Evolutionary conservation across 2,797 vertebrate species (phyloP).

Genomic region (Arrhamphus sclerolepis): DNA sequence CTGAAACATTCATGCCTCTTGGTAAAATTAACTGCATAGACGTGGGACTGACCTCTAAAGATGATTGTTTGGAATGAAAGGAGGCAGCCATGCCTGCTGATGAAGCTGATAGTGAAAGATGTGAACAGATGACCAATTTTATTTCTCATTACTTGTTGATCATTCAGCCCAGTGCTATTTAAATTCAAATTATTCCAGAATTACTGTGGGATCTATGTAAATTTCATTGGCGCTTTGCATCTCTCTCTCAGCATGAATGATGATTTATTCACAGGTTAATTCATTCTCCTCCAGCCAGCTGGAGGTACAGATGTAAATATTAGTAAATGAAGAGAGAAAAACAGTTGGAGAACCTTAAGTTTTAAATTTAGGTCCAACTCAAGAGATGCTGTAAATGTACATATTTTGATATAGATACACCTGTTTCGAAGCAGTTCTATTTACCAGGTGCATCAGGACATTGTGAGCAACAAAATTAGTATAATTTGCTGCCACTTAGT

Average conservation of each 20-base stretch:
- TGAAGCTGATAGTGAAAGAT: slow-evolving; percentile 58
- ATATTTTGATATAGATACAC: neutral
- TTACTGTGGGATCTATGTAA: slow-evolving; percentile 68
- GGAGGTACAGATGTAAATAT: slow-evolving; percentile 77
- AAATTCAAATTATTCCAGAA: slow-evolving; percentile 69
- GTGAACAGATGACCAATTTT: slow-evolving; percentile 76
- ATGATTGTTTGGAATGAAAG: slow-evolving; percentile 65
- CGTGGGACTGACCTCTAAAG: slow-evolving; percentile 55
- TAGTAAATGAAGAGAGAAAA: slow-evolving; percentile 53
- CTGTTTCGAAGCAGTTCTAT: neutral
- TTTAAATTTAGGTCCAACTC: slow-evolving; percentile 44
- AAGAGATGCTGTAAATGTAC: slow-evolving; percentile 5
- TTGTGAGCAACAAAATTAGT: neutral
- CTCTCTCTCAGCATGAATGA: slow-evolving; percentile 42
- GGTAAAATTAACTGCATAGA: slow-evolving; percentile 47
- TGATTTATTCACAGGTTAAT: slow-evolving; percentile 76
- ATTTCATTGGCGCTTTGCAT: slow-evolving; percentile 56
- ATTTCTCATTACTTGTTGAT: slow-evolving; percentile 72
- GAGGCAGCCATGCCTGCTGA: slow-evolving; percentile 47
- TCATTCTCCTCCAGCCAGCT: slow-evolving; percentile 73
- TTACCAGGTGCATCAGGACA: neutral
- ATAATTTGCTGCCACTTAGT: no score
- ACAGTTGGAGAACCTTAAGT: slow-evolving; percentile 39
- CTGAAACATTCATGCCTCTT: slow-evolving; percentile 54
- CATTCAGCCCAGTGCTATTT: slow-evolving; percentile 72